phyloP scores from a whole-genome alignment of 1,140 invertebrate species.

The Sycobia sp. region DNA sequence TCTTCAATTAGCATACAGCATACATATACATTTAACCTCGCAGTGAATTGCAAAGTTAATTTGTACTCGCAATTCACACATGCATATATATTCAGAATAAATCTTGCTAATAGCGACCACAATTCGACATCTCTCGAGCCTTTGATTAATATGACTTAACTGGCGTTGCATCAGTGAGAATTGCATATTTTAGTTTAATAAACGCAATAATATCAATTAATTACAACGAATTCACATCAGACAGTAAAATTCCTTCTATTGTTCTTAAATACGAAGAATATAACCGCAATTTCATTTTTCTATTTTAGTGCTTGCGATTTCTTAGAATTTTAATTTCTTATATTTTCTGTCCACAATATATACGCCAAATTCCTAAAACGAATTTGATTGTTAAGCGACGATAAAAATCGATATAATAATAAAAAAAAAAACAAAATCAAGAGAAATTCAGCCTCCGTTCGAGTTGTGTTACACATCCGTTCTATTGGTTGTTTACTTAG shows the following conservation, averaged over 20 bases:
- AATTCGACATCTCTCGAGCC: neutral
- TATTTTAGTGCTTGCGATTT: too few species aligned
- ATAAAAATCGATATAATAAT: conserved; percentile 19
- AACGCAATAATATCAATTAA: neutral
- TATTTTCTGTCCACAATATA: neutral
- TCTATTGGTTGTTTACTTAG: conserved; percentile 23
- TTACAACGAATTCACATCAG: conserved; percentile 9
- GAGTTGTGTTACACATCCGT: neutral
- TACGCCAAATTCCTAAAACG: conserved; percentile 26
- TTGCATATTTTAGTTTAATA: too few species aligned
- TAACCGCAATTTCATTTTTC: too few species aligned
- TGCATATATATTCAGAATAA: neutral
- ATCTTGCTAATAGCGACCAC: neutral
- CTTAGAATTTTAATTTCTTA: neutral
- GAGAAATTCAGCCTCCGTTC: conserved; percentile 1
- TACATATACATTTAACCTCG: too few species aligned
- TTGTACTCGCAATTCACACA: neutral
- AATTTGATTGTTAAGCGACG: conserved; percentile 23
- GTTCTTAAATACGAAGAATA: too few species aligned
- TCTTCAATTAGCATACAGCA: neutral
- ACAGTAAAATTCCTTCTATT: neutral
- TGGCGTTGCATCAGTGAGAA: neutral
- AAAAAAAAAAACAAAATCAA: too few species aligned
- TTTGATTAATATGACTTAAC: neutral
- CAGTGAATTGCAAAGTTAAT: too few species aligned